A percentile compares a stretch with the other conserved stretches of the same genome.
These are phyloP conservation scores for Microtus richardsoni DNA, from an alignment of 2,113 vertebrate genomes.

Conservation along the genomic window DNA sequence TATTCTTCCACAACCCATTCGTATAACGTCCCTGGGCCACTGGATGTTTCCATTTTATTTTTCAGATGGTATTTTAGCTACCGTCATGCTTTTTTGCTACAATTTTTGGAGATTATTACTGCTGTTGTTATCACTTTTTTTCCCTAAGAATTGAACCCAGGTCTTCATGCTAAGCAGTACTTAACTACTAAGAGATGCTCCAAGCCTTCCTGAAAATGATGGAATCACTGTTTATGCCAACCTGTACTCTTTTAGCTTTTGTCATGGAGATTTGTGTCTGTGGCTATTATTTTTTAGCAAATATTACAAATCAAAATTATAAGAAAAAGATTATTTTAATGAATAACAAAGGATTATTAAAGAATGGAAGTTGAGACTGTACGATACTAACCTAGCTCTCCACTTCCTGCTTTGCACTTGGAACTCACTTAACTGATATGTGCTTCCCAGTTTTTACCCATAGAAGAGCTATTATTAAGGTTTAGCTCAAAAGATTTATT, in stretches of 20 bases:
- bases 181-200: neutral
- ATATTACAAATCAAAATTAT: neutral
- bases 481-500: neutral
- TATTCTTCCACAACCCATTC: neutral
- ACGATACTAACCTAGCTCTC: neutral
- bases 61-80: constrained; percentile 7
- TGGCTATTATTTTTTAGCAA: constrained; percentile 39
- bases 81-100: neutral
- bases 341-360: neutral
- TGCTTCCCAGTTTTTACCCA: neutral
- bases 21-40: neutral
- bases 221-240: neutral
- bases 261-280: neutral
- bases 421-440: neutral
- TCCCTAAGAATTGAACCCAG: neutral
- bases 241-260: constrained; percentile 18
- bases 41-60: constrained; percentile 26
- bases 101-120: neutral
- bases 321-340: neutral
- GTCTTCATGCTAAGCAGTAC: neutral
- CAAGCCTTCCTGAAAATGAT: neutral
- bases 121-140: neutral
- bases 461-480: neutral
- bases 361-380: neutral
- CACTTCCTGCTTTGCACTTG: neutral